phyloP scores from a whole-genome alignment of 2,888 invertebrate species.

The Tetranychus truncatus region DNA sequence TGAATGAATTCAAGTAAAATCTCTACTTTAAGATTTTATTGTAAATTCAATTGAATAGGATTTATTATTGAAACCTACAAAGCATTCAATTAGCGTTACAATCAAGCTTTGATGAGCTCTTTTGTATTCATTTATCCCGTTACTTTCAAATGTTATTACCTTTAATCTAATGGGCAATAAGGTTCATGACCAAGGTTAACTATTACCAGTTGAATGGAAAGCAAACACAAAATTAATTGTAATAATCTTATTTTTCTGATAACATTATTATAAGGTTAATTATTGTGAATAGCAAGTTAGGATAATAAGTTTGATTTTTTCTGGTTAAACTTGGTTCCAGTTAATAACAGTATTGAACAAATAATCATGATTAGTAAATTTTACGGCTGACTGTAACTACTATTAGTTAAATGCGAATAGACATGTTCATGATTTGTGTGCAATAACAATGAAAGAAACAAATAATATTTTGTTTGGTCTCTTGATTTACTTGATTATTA shows the following conservation, averaged over 20 bases:
- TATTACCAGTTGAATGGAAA: background rate
- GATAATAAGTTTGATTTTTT: too few relatives aligned
- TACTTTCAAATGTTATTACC: too few relatives aligned
- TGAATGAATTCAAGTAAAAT: too few relatives aligned
- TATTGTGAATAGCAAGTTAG: background rate
- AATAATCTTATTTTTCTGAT: background rate
- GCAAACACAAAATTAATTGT: background rate
- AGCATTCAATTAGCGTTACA: too few relatives aligned
- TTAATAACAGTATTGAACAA: too few relatives aligned
- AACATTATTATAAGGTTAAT: background rate
- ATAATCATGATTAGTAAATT: background rate
- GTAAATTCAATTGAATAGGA: too few relatives aligned
- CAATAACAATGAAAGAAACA: background rate
- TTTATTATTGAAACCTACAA: too few relatives aligned
- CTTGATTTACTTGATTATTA: background rate
- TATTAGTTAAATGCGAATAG: background rate
- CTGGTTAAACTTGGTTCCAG: too few relatives aligned
- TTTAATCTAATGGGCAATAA: background rate
- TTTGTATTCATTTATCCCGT: too few relatives aligned
- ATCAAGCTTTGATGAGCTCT: too few relatives aligned
- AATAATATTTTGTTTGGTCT: background rate
- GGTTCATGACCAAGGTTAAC: background rate
- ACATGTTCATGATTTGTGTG: background rate
- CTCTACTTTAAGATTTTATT: too few relatives aligned
- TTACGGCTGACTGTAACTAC: background rate